Base-by-base conservation (phyloP, 2,888 invertebrate genomes). In the Rotaria macrura region DNA sequence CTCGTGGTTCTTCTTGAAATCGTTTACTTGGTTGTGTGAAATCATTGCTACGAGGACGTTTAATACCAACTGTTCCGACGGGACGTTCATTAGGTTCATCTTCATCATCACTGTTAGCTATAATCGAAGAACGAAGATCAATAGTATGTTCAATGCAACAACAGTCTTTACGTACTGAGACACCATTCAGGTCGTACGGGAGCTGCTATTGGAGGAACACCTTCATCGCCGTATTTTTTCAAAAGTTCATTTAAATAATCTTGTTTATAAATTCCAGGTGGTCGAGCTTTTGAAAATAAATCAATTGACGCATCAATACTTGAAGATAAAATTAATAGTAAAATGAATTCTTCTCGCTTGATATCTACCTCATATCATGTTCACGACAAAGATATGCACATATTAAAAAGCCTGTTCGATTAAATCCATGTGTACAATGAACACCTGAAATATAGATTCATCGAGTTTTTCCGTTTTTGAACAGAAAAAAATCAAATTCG, bases 371-470 rank as follows among this genome's bases (percentile, higher is more conserved):
- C 25, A 43, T 43, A n/a, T 43, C 79, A 43, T 12, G 43, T 43
- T 43, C 79, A 43, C 43, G 79, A n/a, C 79, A 79, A 12, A 99
- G 93, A 91, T 95, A 99, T 0, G 96, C 94, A 47, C 94, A 93
- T 85, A 99, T 94, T 12, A 99, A 92, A 90, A 98, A 99, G 0
- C 99, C 99, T 14, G 97, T 97, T 88, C 99, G 93, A 91, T 99
- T 99, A 91, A 98, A 99, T 0, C 99, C 99, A 91, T 99, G 99
- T 0, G 99, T 97, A 89, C 97, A 97, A 90, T 97, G 97, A 14
- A 97, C 94, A 52, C 93, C 94, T 90, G 92, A 89, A 86, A 92
- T 89, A 79, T 43, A n/a, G 20, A 34, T 65, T 17, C 2, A 9
- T 3, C 5, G 3, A 9, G 2, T 57, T 57, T 34, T 20, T n/a